These are phyloP conservation scores for Bimastos eiseni DNA, from an alignment of 2,888 invertebrate genomes.

Conservation along the genomic window DNA sequence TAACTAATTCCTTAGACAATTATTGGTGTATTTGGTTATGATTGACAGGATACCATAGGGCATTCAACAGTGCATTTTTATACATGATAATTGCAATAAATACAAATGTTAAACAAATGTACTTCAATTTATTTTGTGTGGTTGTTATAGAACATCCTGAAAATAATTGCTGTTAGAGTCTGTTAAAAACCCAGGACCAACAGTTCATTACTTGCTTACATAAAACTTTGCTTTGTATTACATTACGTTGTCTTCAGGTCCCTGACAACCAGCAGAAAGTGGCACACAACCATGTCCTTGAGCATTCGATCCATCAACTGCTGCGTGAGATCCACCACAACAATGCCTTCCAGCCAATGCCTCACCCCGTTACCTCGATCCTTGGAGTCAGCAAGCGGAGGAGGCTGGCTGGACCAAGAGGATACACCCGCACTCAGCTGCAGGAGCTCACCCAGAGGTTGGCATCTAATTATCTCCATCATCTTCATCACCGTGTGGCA, in stretches of 20 bases:
- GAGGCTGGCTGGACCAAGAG: slow-evolving; percentile 87
- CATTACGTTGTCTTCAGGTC: neutral
- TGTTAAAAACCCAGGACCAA: no score
- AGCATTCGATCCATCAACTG: slow-evolving; percentile 91
- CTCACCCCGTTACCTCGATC: slow-evolving; percentile 91
- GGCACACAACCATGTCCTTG: slow-evolving; percentile 93
- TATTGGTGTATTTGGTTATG: neutral
- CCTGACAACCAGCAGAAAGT: slow-evolving; percentile 43
- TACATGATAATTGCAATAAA: neutral
- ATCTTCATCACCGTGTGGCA: neutral
- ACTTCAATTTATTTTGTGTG: no score
- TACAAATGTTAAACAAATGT: neutral
- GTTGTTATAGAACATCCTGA: no score
- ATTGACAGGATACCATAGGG: neutral
- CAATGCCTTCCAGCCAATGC: slow-evolving; percentile 89
- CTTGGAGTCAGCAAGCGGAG: slow-evolving; percentile 89
- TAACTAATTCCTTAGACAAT: neutral
- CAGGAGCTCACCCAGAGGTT: slow-evolving; percentile 82
- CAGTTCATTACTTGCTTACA: no score
- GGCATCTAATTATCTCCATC: slow-evolving; percentile 21
- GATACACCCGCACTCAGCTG: slow-evolving; percentile 82
- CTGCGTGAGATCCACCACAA: slow-evolving; percentile 87
- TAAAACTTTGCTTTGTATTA: no score
- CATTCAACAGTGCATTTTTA: neutral
- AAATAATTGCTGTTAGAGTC: no score